Evolutionary conservation across 2,797 vertebrate genomes (phyloP).

Genomic region (Zenarchopterus dispar): DNA sequence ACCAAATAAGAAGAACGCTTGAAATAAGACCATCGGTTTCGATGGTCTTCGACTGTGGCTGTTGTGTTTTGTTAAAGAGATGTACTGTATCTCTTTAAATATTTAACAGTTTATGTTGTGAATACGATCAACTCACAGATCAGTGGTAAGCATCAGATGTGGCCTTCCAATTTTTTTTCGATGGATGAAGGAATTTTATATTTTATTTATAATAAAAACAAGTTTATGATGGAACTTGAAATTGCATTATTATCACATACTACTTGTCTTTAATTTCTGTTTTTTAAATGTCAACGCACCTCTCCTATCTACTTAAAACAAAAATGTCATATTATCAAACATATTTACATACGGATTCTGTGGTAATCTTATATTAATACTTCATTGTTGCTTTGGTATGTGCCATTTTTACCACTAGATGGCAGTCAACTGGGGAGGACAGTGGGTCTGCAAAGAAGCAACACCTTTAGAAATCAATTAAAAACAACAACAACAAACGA

Average conservation of each 20-base stretch:
- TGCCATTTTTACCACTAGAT: constrained; percentile 55
- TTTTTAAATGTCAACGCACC: neutral
- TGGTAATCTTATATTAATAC: neutral
- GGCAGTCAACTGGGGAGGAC: constrained; percentile 32
- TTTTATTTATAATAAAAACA: no score
- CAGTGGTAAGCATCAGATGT: no score
- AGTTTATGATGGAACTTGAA: no score
- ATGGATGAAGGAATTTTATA: no score
- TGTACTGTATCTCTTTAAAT: neutral
- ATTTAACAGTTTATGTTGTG: neutral
- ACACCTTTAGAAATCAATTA: no score
- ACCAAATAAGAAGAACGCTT: neutral
- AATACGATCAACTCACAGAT: neutral
- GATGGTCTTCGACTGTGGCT: constrained; percentile 74
- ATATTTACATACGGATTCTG: neutral
- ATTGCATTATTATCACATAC: no score
- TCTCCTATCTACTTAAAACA: no score
- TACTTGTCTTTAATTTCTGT: neutral
- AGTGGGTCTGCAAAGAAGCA: no score
- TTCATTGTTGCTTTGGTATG: neutral
- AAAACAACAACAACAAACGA: no score
- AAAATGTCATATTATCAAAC: neutral
- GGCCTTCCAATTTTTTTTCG: no score
- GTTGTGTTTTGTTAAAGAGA: no score
- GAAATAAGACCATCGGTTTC: constrained; percentile 82